Base-by-base conservation (phyloP, 2,888 invertebrate genomes). In the Junonia oenone region DNA sequence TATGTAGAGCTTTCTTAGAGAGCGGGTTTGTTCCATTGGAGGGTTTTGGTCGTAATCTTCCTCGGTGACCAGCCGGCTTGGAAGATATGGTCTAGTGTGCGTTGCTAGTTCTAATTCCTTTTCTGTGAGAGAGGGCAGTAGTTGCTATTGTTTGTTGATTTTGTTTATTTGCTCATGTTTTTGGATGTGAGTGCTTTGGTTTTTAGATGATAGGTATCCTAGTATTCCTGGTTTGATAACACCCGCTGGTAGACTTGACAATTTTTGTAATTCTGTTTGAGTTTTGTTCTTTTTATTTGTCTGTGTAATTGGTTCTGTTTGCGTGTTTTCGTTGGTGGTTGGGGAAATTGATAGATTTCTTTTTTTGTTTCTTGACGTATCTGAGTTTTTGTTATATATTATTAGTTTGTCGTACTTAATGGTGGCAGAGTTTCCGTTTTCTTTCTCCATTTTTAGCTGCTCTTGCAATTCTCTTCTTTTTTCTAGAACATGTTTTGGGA, bases 321-420 rank as follows among this genome's bases (percentile, higher is more conserved):
- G 33, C 91, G 92, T 51, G 3, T 19, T 17, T 37, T 49, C 37
- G 2, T 49, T 46, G 15, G 29, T 2, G 14, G 5, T 48, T 19
- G 33, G 13, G 11, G 47, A 33, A n/a, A 9, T 19, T 26, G 19
- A 4, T 26, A 26, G 13, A 26, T 9, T n/a, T 37, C 27, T 37
- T 19, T 13, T 37, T 1, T 27, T 38, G 22, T 22, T 37, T 6
- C 31, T 8, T 35, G 2, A 3, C 13, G 35, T 13, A 5, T 0
- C 13, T 5, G 2, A 4, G 13, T 35, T 35, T 35, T 35, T 35
- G 0, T 2, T 4, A 6, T 35, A 9, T 38, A 38, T 38, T 17
- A 38, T 38, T 2, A 38, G 17, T 40, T 40, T 40, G n/a, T 40
- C 38, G 11, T 40, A 40, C 19, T 40, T 40, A 2, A 40, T 8